Conservation (phyloP, 2,113 vertebrate species). For the Ctenomys sociabilis region DNA sequence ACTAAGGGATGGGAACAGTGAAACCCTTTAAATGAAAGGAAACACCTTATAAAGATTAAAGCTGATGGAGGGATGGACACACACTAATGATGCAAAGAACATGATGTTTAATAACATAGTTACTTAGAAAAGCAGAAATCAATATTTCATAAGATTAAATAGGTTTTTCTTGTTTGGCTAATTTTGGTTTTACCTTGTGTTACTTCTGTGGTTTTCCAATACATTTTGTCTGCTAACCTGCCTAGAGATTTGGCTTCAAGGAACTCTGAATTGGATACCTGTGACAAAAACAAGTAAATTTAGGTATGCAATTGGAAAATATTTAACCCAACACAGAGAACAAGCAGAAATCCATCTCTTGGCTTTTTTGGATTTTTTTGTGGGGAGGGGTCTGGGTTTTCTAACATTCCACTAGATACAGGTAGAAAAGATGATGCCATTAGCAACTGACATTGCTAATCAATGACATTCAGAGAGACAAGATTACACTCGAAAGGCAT, state of each 20-base stretch:
- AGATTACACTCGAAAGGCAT: not conserved
- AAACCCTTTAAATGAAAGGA: conserved; percentile 51
- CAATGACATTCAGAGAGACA: not conserved
- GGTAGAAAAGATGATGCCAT: not conserved
- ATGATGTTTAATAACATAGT: not conserved
- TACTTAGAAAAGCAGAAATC: not conserved
- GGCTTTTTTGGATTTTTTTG: not conserved
- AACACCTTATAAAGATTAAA: conserved; percentile 14
- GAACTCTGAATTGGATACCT: not conserved
- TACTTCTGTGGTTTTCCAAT: not conserved
- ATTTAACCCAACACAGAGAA: not conserved
- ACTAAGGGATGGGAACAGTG: conserved; percentile 37
- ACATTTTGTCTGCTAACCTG: not conserved
- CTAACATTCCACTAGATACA: not conserved
- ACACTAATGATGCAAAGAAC: not conserved
- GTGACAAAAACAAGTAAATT: not conserved
- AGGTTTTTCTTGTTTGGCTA: not conserved
- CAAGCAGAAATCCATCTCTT: not conserved
- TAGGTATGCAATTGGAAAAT: not conserved
- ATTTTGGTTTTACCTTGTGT: not conserved
- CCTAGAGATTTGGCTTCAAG: not conserved
- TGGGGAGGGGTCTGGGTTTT: not conserved
- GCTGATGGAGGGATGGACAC: not conserved
- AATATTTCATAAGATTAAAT: not conserved
- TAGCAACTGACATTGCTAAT: not conserved